Base-by-base conservation (phyloP, 2,113 vertebrate species). In the Laticauda laticaudata region DNA sequence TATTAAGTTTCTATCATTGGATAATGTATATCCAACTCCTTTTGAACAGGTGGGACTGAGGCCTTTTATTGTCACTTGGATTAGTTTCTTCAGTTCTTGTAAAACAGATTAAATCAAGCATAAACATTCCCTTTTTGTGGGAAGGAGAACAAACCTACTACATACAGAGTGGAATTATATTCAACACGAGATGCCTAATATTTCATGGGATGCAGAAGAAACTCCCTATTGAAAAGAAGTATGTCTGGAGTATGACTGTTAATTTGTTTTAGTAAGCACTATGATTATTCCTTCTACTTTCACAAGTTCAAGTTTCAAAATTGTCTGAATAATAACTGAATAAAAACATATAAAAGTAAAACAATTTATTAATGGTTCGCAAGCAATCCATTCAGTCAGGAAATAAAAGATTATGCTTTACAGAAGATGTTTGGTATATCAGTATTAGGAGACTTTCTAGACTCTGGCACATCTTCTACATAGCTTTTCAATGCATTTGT, bases 391-490 rank as follows among this genome's bases (percentile, higher is more conserved):
- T 24, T 51, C 20, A 81, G 55, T 48, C 53, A 89, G 23, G 24
- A 57, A 43, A 85, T 57, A 2, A 85, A 90, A 64, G 10, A 92
- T 51, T 18, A 43, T 64, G 20, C 34, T 92, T 90, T 86, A 59
- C 20, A 86, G 55, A 92, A 75, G 54, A 90, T n/a, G 21, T 51
- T 61, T 89, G 39, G 4, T 85, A 81, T 88, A 90, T 48, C 57
- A 85, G 24, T 90, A 51, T 89, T 59, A 86, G 64, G 34, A 89
- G 34, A 89, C n/a, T 34, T 85, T 92, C 53, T 51, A 92, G 54
- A 57, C 56, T 92, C 64, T 90, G 45, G 48, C 86, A 92, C 24
- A 92, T 26, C 57, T 92, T 48, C 89, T 12, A 59, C 8, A 59
- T 24, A 59, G 23, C 24, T 89, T 59, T 56, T 39, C 4, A 88